phyloP scores from a whole-genome alignment of 2,888 invertebrate genomes.

The Brenthis ino region DNA sequence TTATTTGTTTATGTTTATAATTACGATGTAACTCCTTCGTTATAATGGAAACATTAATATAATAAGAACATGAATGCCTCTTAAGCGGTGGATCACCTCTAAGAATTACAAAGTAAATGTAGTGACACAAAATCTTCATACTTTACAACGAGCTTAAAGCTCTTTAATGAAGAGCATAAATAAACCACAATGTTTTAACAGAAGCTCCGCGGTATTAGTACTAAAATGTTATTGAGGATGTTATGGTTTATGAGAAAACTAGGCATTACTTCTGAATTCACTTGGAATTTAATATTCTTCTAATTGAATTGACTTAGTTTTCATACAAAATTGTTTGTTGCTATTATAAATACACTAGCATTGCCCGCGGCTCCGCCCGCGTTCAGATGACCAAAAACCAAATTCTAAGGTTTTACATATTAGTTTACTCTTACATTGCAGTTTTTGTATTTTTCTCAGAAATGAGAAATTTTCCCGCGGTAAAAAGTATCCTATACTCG shows the following conservation, averaged over 20 bases:
- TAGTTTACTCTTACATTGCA: no score
- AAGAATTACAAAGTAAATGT: conserved; percentile 29
- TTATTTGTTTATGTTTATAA: conserved; percentile 12
- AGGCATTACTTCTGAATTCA: neutral
- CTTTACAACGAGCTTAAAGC: conserved; percentile 18
- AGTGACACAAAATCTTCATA: conserved; percentile 28
- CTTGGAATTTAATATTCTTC: no score
- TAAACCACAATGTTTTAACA: conserved; percentile 23
- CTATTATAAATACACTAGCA: no score
- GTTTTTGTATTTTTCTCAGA: no score
- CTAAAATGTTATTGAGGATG: conserved; percentile 1
- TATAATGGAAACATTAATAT: conserved; percentile 5
- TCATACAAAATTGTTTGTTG: no score
- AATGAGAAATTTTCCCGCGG: no score
- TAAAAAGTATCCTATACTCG: no score
- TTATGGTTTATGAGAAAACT: neutral
- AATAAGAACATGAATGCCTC: conserved; percentile 9
- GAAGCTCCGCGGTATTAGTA: conserved; percentile 8
- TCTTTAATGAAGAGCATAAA: conserved; percentile 29
- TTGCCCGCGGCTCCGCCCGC: no score
- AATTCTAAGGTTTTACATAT: no score
- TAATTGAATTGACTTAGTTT: no score
- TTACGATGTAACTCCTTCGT: neutral
- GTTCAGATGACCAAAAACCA: no score
- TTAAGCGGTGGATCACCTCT: conserved; percentile 26